Conservation (phyloP, 2,888 invertebrate genomes). For the Fragum sueziense region DNA sequence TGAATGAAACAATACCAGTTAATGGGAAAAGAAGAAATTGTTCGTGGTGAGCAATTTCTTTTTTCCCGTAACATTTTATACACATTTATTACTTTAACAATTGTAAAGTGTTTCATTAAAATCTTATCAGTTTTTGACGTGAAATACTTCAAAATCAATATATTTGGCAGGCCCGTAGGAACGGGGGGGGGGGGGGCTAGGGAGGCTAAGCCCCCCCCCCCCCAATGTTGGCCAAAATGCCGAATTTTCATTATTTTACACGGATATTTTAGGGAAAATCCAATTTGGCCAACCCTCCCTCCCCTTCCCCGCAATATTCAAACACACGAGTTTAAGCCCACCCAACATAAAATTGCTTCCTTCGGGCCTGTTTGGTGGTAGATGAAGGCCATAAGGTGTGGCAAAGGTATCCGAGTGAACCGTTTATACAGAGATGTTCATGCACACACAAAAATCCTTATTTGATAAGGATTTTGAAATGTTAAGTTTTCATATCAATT, state of each 20-base stretch:
- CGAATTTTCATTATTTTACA: not conserved
- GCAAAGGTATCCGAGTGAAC: not conserved
- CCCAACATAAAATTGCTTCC: too few species aligned
- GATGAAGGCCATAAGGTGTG: not conserved
- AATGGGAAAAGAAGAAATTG: not conserved
- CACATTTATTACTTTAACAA: not conserved
- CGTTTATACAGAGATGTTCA: not conserved
- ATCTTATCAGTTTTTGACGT: not conserved
- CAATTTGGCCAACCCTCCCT: not conserved
- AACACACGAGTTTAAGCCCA: too few species aligned
- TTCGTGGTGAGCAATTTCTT: not conserved
- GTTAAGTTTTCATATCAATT: too few species aligned
- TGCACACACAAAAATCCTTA: too few species aligned
- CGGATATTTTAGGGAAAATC: not conserved
- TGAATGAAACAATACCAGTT: not conserved
- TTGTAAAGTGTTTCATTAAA: not conserved
- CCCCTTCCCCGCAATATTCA: not conserved
- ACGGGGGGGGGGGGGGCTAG: not conserved
- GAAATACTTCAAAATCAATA: too few species aligned
- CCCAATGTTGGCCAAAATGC: too few species aligned
- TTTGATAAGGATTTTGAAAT: too few species aligned
- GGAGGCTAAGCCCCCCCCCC: too few species aligned
- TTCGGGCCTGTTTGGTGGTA: too few species aligned
- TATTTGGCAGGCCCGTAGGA: not conserved
- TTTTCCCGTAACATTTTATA: not conserved